Evolutionary conservation across 1,140 invertebrate species (phyloP), one percentile per base, ranked within the genome.

Genomic region (Arion vulgaris): DNA sequence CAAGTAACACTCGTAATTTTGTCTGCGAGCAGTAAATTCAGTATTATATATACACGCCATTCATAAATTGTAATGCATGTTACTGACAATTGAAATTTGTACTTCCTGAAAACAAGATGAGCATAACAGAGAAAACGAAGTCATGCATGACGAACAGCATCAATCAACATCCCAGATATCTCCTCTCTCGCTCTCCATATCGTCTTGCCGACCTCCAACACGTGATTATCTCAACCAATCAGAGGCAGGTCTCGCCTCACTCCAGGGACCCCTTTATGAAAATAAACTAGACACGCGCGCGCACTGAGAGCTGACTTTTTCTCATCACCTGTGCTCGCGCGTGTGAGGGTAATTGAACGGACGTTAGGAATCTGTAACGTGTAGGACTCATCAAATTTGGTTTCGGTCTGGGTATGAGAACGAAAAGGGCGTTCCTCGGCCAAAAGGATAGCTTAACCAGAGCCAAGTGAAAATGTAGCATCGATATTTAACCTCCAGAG

Each of bases 201-300:
- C 32, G 7, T 66, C 32, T 32, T 7, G 7, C 69, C 69, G 28
- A 13, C 36, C 19, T 36, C 36, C 69, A 71, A 11, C 69, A 71
- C 69, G 69, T 71, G 69, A 36, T 5, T 71, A 36, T 38, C 36
- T 71, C 69, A 71, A 4, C 38, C 36, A 73, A 73, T 41, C 36
- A 26, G n/a, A n/a, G n/a, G n/a, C n/a, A n/a, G 71, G 38, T 73
- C 13, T 34, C 45, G 5, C 36, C 71, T 26, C 38, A 13, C 71
- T 23, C 34, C n/a, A 11, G 0, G 17, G 17, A 41, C 36, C 23
- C 39, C 71, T 73, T 39, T 73, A 38, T 41, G 1, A 38, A 39
- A 73, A 73, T 73, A 73, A 73, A 73, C 71, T 13, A 45, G 39
- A 38, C 71, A 73, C 71, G 71, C 71, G 71, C 71, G 71, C 71